Evolutionary conservation across 2,113 vertebrate genomes (phyloP), one percentile per base, ranked within the genome.

Genomic region (Pardalotus punctatus): DNA sequence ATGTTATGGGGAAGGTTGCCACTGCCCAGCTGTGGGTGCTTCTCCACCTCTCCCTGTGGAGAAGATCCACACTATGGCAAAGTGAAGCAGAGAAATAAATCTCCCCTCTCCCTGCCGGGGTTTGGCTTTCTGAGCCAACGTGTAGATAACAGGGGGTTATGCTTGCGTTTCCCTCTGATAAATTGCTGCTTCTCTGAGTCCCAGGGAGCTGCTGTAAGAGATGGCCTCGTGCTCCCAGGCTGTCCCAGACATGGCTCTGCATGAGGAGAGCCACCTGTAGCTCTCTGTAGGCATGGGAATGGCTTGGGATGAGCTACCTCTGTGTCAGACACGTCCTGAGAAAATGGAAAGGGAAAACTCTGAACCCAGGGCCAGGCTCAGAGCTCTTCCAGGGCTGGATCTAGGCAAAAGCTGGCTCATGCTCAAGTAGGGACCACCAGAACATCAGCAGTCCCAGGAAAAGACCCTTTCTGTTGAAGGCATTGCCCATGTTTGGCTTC

Each of bases 221-320:
- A 18, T 48, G 53, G 47, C 1, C 23, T 58, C 0, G 0, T 42
- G 18, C 4, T 83, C 7, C 38, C 2, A 0, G 5, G 5, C 25
- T 19, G 4, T 35, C 15, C 33, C 21, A 64, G 36, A 31, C 33
- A 54, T 23, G 12, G 25, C 24, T 69, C 13, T 74, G 51, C 25
- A 3, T n/a, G 28, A 70, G n/a, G 36, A 86, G 25, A 89, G 19
- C 31, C 27, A 27, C 36, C 25, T 42, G 18, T 19, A 36, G n/a
- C 58, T 62, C 65, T 67, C 35, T 40, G 20, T 51, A 23, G 54
- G 15, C 47, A 81, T 66, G 40, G 35, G 8, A 47, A 60, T 0
- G 1, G 29, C 35, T 87, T 57, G 48, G 88, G 20, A 21, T 61
- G 81, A 61, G 23, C 38, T 15, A 81, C 12, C 9, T 47, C 13